Evolutionary conservation across 2,888 invertebrate species (phyloP), one percentile per base, ranked within the genome.

Genomic region (Cylloceria caligata): DNA sequence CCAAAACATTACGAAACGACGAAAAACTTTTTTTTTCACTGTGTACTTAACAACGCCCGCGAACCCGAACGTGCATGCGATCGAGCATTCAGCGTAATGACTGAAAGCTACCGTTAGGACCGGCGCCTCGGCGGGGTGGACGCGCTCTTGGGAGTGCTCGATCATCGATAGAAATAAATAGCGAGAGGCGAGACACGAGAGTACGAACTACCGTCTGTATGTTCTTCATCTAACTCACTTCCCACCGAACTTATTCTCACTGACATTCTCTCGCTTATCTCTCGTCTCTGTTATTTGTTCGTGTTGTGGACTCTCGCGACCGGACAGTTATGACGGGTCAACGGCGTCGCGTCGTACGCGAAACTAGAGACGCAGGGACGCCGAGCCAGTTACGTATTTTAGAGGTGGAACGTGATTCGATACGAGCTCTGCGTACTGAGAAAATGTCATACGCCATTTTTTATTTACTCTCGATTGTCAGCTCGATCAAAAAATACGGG

Each of bases 101-200:
- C 80, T 83, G 80, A 80, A 76, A 72, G 76, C 80, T 68, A 76
- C 71, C 71, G 71, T 78, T 75, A 72, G 74, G 67, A 75, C 75
- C 78, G 78, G 82, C 79, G 74, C 67, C 68, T 34, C 62, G 36
- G 64, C 62, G 68, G 76, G 74, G 73, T 72, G 64, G 75, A 73
- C 68, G 76, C 72, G 74, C 68, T 76, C 45, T 65, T 73, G 74
- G 69, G 49, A 52, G 24, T 34, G 52, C 82, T 79, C 67, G 79
- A 82, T 82, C 82, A 82, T 82, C 82, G 79, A 82, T 82, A 67
- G 82, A 75, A 82, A 82, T 82, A 82, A 78, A 79, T 75, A 71
- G 78, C 73, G 71, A 42, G 76, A 65, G 73, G 39, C 57, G 39
- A 36, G 42, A 52, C 27, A 30, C 19, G 62, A 45, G 21, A 19